Base-by-base conservation (phyloP, 2,888 invertebrate genomes). In the Barypeithes pellucidus region DNA sequence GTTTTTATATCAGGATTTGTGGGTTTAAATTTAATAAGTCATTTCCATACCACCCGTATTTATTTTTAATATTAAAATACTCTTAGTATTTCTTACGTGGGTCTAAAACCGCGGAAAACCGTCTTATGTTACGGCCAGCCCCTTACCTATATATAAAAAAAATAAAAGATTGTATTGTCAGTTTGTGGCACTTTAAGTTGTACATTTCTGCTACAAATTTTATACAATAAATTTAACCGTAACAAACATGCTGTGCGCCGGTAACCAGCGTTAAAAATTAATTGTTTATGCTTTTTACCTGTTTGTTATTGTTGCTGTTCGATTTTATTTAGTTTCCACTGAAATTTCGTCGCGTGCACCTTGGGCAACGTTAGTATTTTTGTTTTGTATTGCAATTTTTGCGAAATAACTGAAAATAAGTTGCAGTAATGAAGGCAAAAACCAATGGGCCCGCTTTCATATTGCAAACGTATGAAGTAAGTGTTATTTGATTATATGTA, bases 391-490 rank as follows among this genome's bases (percentile, higher is more conserved):
- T 47, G 5, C 18, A 14, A 43, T 47, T 63, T 45, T 50, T 36
- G 29, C 47, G 20, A 33, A 65, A 50, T 14, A 52, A 20, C 14
- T 54, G 24, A 57, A 20, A 20, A 52, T 60, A 67, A 41, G 33
- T 60, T 61, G 39, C n/a, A 2, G 47, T 14, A 61, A 76, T 76
- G 76, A 76, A 77, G 45, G 70, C 72, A 18, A 76, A 74, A 50
- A 63, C 73, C 45, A 77, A 68, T 68, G 89, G 88, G 81, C 90
- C 90, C 60, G 80, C 89, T 75, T 89, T 90, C 79, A 84, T 88
- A 68, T 87, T 90, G 79, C 90, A 89, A 83, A 89, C 89, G 81
- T 90, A 90, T 80, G 89, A 89, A 88, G 90, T 90, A 87, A 89
- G 90, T 89, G 75, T 36, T 39, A n/a, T 50, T 39, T 50, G 8